Percentiles rank a stretch among this genome's conserved stretches.
phyloP scores from a whole-genome alignment of 2,797 vertebrate species.

The Manis javanica region DNA sequence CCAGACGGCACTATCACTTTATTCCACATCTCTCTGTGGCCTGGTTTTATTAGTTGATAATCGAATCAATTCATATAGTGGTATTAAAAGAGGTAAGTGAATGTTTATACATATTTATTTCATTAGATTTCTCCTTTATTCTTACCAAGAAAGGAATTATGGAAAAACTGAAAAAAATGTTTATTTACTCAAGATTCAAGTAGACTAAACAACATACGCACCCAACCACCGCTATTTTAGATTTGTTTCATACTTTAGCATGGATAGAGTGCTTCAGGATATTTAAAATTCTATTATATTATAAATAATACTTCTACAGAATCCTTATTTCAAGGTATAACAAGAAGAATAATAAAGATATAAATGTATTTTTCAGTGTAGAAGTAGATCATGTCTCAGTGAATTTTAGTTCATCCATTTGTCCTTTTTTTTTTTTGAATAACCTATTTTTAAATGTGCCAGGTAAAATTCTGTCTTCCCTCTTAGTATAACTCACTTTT shows the following conservation, averaged over 20 bases:
- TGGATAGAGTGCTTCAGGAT: neutral
- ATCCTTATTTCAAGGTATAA: neutral
- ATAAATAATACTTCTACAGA: neutral
- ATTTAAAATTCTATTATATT: neutral
- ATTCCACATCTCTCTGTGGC: slow-evolving; percentile 96
- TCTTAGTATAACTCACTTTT: slow-evolving; percentile 40
- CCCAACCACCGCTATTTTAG: neutral
- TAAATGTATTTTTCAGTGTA: slow-evolving; percentile 47
- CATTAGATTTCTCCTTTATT: neutral
- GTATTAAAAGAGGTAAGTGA: slow-evolving; percentile 96
- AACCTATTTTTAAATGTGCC: neutral
- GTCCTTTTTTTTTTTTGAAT: neutral
- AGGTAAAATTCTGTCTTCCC: neutral
- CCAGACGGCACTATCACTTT: slow-evolving; percentile 96
- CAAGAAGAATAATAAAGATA: neutral
- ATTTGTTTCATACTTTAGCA: neutral
- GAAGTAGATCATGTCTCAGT: slow-evolving; percentile 5
- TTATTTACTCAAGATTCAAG: neutral
- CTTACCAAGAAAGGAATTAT: slow-evolving; percentile 4
- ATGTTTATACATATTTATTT: neutral
- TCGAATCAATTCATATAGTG: slow-evolving; percentile 97
- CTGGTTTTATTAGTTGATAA: slow-evolving; percentile 97
- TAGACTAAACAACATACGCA: neutral
- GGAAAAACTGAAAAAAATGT: neutral
- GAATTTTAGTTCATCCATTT: slow-evolving; percentile 37